These are phyloP conservation scores for Stegostoma tigrinum DNA, from an alignment of 2,113 vertebrate species.

Conservation along the genomic window DNA sequence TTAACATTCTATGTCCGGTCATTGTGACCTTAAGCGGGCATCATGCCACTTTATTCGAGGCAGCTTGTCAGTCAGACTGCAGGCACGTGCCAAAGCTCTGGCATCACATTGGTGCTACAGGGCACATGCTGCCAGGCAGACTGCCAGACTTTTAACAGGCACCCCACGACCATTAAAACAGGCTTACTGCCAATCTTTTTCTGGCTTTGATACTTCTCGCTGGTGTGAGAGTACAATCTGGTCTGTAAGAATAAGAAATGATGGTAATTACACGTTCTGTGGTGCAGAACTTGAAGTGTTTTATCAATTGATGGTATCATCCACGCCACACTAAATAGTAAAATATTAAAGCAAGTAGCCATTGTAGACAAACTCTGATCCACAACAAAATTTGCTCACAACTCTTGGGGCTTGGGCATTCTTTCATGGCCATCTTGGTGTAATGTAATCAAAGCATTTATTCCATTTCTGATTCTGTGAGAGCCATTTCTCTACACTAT, in stretches of 20 bases:
- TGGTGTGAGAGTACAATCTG: background rate
- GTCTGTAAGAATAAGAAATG: background rate
- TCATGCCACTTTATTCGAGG: background rate
- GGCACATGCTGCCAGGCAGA: background rate
- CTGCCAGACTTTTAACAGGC: background rate
- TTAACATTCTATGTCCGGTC: background rate
- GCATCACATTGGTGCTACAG: background rate
- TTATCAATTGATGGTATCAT: background rate
- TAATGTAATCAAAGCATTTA: background rate
- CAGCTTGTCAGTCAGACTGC: background rate
- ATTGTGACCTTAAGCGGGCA: background rate
- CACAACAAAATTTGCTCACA: background rate
- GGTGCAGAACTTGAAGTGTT: background rate
- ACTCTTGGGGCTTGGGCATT: background rate
- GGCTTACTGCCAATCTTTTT: background rate
- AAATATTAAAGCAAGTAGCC: background rate
- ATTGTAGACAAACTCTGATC: background rate
- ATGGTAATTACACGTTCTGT: background rate
- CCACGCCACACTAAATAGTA: background rate
- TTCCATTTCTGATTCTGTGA: background rate
- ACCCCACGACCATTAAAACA: background rate
- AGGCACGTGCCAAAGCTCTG: background rate
- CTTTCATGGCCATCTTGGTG: background rate
- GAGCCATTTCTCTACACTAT: background rate
- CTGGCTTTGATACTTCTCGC: background rate